Conservation (phyloP, 1,140 invertebrate species). For the Batillaria attramentaria region DNA sequence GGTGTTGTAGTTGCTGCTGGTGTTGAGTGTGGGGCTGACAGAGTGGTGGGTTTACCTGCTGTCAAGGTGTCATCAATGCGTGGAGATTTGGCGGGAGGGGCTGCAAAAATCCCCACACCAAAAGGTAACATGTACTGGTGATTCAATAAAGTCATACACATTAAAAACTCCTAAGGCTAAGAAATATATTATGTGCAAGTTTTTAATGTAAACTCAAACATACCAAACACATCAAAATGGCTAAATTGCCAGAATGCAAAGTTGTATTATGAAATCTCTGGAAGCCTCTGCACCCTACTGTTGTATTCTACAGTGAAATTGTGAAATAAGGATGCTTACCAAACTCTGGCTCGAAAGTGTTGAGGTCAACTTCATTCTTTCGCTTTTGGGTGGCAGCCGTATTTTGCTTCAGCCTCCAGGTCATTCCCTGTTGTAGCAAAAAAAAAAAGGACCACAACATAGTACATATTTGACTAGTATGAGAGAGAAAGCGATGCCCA, state of each 20-base stretch:
- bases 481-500: not conserved
- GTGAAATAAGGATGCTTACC: constrained; percentile 11
- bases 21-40: not conserved
- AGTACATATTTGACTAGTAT: not conserved
- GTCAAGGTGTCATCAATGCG: not conserved
- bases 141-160: not conserved
- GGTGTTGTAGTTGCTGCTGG: not conserved
- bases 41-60: not conserved
- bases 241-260: not conserved
- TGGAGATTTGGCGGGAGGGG: constrained; percentile 1
- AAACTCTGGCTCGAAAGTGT: constrained; percentile 36
- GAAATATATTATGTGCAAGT: not conserved
- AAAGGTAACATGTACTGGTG: not conserved
- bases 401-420: constrained; percentile 30
- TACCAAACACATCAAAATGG: no score
- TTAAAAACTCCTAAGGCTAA: not conserved
- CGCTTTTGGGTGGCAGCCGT: constrained; percentile 4
- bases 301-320: not conserved
- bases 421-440: not conserved
- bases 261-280: not conserved
- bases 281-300: not conserved
- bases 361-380: constrained; percentile 17
- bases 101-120: not conserved
- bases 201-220: no score
- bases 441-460: not conserved